phyloP scores from a whole-genome alignment of 2,797 vertebrate genomes.

The Pseudopleuronectes americanus region DNA sequence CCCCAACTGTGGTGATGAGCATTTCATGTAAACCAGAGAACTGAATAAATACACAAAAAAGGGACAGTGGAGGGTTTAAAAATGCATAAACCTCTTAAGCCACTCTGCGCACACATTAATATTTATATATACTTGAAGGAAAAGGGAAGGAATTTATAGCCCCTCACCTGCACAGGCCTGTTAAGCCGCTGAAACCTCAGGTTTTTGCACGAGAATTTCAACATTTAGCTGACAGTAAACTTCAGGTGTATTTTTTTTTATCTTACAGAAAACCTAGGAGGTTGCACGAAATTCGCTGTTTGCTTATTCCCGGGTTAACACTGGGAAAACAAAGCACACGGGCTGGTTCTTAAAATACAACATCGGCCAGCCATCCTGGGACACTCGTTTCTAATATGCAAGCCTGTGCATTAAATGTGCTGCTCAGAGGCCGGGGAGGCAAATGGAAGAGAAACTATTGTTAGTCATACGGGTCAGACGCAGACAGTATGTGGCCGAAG shows the following conservation, averaged over 20 bases:
- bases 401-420: constrained; percentile 37
- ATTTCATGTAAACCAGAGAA: constrained; percentile 49
- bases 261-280: constrained; percentile 4
- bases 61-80: constrained; percentile 65
- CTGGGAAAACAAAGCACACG: constrained; percentile 9
- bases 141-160: constrained; percentile 59
- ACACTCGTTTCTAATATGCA: constrained; percentile 41
- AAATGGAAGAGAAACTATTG: constrained; percentile 42
- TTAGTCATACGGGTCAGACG: constrained; percentile 11
- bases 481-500: background rate
- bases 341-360: constrained; percentile 16
- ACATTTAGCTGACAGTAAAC: constrained; percentile 29
- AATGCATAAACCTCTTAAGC: constrained; percentile 80
- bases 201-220: constrained; percentile 35
- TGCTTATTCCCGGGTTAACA: constrained; percentile 1
- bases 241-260: background rate
- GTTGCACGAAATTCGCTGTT: constrained; percentile 12
- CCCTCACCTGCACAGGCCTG: constrained; percentile 51
- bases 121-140: constrained; percentile 70
- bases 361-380: background rate
- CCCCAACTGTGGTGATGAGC: constrained; percentile 24
- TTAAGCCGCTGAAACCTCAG: constrained; percentile 31
- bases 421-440: constrained; percentile 6
- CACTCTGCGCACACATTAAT: constrained; percentile 70
- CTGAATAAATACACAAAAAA: constrained; percentile 48